Evolutionary conservation across 2,888 invertebrate species (phyloP).

Genomic region (Glyphotaelius pellucidus): DNA sequence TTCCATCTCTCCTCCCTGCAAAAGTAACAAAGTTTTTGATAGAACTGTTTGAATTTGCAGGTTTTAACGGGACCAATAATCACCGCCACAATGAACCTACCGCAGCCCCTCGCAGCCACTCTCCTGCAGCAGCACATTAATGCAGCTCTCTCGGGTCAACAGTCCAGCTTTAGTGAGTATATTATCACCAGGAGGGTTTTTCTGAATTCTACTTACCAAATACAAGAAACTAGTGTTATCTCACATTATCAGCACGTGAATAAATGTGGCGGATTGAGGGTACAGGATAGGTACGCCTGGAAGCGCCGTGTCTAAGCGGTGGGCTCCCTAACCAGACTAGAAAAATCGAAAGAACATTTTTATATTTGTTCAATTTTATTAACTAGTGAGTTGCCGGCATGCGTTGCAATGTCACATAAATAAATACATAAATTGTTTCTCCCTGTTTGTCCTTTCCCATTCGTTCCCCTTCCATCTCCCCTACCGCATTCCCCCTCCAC

Average conservation of each 20-base stretch:
- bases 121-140: conserved; percentile 94
- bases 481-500: too few relatives aligned
- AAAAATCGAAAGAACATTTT: too few relatives aligned
- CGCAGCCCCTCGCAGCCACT: conserved; percentile 87
- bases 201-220: neutral
- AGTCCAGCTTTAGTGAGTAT: conserved; percentile 63
- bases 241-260: neutral
- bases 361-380: too few relatives aligned
- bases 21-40: neutral
- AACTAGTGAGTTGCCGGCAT: too few relatives aligned
- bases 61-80: conserved; percentile 92
- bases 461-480: too few relatives aligned
- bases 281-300: too few relatives aligned
- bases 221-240: neutral
- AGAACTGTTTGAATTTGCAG: conserved; percentile 68
- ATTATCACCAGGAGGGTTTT: neutral
- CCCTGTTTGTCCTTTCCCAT: too few relatives aligned
- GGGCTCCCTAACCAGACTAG: too few relatives aligned
- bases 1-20: neutral
- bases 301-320: neutral
- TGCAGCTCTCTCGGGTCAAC: conserved; percentile 82
- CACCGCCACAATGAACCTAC: conserved; percentile 92
- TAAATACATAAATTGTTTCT: too few relatives aligned
- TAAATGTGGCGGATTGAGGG: neutral
- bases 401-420: too few relatives aligned